These are phyloP conservation scores for Bombus ignitus DNA, from an alignment of 1,140 invertebrate species.

Conservation along the genomic window DNA sequence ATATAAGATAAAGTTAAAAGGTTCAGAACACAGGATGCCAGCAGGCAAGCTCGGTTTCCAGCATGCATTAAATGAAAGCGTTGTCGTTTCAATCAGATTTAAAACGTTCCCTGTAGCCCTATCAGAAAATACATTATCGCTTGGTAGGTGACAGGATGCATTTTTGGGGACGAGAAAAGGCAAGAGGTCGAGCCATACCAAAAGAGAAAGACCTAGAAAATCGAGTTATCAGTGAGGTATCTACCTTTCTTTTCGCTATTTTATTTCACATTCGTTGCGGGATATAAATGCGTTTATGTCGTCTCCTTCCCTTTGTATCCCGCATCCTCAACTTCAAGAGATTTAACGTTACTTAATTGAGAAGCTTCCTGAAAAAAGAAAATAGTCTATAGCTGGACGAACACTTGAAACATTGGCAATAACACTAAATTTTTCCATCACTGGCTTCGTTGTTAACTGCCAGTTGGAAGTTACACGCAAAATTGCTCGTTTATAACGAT, in stretches of 20 bases:
- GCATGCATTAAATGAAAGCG: not conserved
- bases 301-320: not conserved
- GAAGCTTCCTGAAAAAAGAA: not conserved
- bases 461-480: too few species aligned
- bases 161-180: not conserved
- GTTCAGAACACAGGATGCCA: too few species aligned
- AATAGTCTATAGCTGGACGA: too few species aligned
- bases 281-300: not conserved
- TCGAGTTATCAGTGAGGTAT: not conserved
- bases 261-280: not conserved
- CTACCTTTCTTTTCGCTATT: not conserved
- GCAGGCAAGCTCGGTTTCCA: not conserved
- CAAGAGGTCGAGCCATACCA: too few species aligned
- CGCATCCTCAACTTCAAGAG: not conserved
- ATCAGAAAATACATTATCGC: not conserved
- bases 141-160: not conserved
- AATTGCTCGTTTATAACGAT: too few species aligned
- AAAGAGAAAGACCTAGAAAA: not conserved
- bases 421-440: too few species aligned
- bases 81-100: not conserved
- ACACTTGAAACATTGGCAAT: too few species aligned
- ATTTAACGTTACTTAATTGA: not conserved
- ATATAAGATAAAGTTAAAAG: not conserved
- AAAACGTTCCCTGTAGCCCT: not conserved
- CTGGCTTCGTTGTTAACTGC: too few species aligned